phyloP scores from a whole-genome alignment of 2,113 vertebrate species.

The Pseudorhombus dupliciocellatus region DNA sequence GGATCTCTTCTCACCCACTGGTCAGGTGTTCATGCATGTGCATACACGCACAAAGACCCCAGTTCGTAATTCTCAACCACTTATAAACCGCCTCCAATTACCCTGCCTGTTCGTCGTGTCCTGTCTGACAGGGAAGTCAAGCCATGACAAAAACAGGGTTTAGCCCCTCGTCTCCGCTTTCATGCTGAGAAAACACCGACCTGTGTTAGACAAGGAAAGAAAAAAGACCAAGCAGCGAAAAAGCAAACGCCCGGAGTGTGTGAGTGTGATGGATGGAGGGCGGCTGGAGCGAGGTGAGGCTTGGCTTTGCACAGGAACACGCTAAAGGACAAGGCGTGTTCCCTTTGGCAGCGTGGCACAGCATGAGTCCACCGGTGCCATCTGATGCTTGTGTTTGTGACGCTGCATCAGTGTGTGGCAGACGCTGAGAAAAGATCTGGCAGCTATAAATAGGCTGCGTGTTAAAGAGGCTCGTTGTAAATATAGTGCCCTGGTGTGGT shows the following conservation, averaged over 20 bases:
- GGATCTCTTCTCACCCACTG: neutral
- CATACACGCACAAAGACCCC: neutral
- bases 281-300: slow-evolving; percentile 26
- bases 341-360: slow-evolving; percentile 63
- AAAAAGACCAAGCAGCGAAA: slow-evolving; percentile 7
- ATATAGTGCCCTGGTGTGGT: slow-evolving; percentile 75
- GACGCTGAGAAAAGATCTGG: slow-evolving; percentile 76
- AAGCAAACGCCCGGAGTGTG: slow-evolving; percentile 39
- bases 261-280: slow-evolving; percentile 8
- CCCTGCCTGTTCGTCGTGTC: slow-evolving; percentile 16
- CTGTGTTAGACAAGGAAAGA: slow-evolving; percentile 14
- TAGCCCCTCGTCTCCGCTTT: slow-evolving; percentile 36
- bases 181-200: slow-evolving; percentile 12
- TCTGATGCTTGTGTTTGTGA: slow-evolving; percentile 75
- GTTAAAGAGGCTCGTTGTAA: slow-evolving; percentile 76
- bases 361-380: slow-evolving; percentile 71
- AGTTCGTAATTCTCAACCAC: slow-evolving; percentile 12
- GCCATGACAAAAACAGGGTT: slow-evolving; percentile 27
- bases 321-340: slow-evolving; percentile 72
- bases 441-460: slow-evolving; percentile 77
- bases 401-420: slow-evolving; percentile 60
- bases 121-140: slow-evolving; percentile 21
- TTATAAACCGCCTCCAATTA: slow-evolving; percentile 24
- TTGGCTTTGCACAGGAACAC: slow-evolving; percentile 55
- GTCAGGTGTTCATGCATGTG: neutral